These are phyloP conservation scores for Drosophila murphyi DNA, from an alignment of 1,140 invertebrate species.

Conservation along the genomic window DNA sequence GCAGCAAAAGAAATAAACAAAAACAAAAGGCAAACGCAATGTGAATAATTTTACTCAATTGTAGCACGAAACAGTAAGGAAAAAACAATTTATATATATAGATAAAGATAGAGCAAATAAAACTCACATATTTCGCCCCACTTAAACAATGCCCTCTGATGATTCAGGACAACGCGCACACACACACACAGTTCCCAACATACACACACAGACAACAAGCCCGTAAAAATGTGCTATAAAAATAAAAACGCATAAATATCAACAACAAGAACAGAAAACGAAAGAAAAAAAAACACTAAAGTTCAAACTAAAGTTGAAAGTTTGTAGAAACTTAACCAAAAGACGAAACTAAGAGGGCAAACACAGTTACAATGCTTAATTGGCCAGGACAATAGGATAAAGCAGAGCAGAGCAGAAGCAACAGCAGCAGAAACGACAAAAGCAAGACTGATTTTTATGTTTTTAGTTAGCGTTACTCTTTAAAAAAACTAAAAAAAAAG, in stretches of 20 bases:
- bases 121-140: slow-evolving; percentile 9
- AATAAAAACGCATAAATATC: slow-evolving; percentile 70
- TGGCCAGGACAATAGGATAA: slow-evolving; percentile 22
- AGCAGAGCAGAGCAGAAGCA: slow-evolving; percentile 18
- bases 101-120: slow-evolving; percentile 11
- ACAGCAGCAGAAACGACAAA: slow-evolving; percentile 40
- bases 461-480: slow-evolving; percentile 70
- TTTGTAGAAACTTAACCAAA: slow-evolving; percentile 22
- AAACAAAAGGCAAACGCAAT: slow-evolving; percentile 60
- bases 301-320: slow-evolving; percentile 63
- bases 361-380: slow-evolving; percentile 33
- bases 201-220: slow-evolving; percentile 13
- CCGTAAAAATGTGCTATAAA: slow-evolving; percentile 74
- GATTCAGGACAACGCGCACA: slow-evolving; percentile 45
- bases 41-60: slow-evolving; percentile 73
- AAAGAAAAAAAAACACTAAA: slow-evolving; percentile 27
- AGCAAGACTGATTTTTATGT: slow-evolving; percentile 83
- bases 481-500: slow-evolving; percentile 22
- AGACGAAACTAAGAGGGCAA: neutral
- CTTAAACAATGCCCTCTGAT: slow-evolving; percentile 16
- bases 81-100: slow-evolving; percentile 10
- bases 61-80: slow-evolving; percentile 59
- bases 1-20: slow-evolving; percentile 46
- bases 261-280: slow-evolving; percentile 19
- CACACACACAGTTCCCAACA: slow-evolving; percentile 23